phyloP scores from a whole-genome alignment of 2,797 vertebrate species.

The Acanthopagrus latus region DNA sequence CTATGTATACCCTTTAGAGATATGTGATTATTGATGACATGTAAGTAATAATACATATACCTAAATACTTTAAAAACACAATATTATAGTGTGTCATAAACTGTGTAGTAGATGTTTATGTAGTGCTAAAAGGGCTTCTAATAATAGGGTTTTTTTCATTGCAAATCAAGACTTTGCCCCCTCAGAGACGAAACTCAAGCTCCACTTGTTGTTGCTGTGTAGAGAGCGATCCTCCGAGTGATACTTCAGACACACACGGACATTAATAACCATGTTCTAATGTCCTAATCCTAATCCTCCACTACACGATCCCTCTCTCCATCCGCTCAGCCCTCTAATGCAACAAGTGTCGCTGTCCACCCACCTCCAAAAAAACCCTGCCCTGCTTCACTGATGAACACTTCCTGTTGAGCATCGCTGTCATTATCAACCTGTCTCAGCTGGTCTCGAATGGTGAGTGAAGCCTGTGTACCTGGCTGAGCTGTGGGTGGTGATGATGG shows the following conservation, averaged over 20 bases:
- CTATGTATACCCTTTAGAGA: neutral
- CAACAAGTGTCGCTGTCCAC: slow-evolving; percentile 3
- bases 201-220: slow-evolving; percentile 5
- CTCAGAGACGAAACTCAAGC: slow-evolving; percentile 21
- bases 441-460: neutral
- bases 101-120: neutral
- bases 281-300: slow-evolving; percentile 73
- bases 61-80: neutral
- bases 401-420: neutral
- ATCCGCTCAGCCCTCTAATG: slow-evolving; percentile 35
- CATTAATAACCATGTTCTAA: slow-evolving; percentile 65
- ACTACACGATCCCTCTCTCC: slow-evolving; percentile 55
- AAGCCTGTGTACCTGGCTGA: slow-evolving; percentile 76
- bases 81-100: slow-evolving; percentile 2
- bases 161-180: neutral
- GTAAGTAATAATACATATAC: neutral
- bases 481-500: slow-evolving; percentile 83
- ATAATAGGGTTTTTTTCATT: slow-evolving; percentile 1
- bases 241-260: slow-evolving; percentile 39
- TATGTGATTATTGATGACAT: neutral
- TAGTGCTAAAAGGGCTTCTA: neutral
- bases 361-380: slow-evolving; percentile 11
- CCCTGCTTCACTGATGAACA: neutral
- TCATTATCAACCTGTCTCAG: neutral
- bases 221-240: slow-evolving; percentile 33